These are phyloP conservation scores for Pachyseris speciosa DNA, from an alignment of 64 coral and sea anemone genomes.

Conservation along the genomic window DNA sequence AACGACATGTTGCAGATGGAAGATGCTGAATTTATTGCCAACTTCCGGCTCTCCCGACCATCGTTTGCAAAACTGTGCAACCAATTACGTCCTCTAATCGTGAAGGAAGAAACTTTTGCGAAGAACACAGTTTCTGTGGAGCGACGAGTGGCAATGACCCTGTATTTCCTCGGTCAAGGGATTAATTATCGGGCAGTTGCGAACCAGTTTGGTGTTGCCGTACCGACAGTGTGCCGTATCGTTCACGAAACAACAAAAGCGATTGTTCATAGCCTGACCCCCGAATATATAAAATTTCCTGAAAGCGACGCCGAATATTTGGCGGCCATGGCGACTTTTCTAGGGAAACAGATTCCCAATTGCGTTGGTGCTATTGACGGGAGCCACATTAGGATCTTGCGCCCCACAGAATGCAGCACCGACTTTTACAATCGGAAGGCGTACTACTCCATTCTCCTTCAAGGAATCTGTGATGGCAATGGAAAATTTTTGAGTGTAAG, in stretches of 20 bases:
- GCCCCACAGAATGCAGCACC: too few relatives aligned
- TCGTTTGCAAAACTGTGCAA: conserved; percentile 27
- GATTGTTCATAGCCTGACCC: background rate
- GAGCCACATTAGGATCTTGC: too few relatives aligned
- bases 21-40: conserved; percentile 10
- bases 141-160: conserved; percentile 15
- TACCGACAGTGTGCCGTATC: conserved; percentile 42
- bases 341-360: too few relatives aligned
- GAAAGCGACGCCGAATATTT: background rate
- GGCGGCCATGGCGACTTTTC: background rate
- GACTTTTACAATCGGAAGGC: too few relatives aligned
- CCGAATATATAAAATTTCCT: background rate
- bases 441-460: background rate
- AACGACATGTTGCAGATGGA: conserved; percentile 33
- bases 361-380: too few relatives aligned
- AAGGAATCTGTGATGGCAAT: background rate
- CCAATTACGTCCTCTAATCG: background rate
- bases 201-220: conserved; percentile 41
- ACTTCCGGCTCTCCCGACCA: conserved; percentile 29
- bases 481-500: too few relatives aligned
- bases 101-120: conserved; percentile 51
- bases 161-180: conserved; percentile 18
- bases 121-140: conserved; percentile 48
- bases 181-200: conserved; percentile 11
- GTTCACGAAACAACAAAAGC: conserved; percentile 25